phyloP scores from a whole-genome alignment of 2,888 invertebrate genomes.

The Eupithecia centaureata region DNA sequence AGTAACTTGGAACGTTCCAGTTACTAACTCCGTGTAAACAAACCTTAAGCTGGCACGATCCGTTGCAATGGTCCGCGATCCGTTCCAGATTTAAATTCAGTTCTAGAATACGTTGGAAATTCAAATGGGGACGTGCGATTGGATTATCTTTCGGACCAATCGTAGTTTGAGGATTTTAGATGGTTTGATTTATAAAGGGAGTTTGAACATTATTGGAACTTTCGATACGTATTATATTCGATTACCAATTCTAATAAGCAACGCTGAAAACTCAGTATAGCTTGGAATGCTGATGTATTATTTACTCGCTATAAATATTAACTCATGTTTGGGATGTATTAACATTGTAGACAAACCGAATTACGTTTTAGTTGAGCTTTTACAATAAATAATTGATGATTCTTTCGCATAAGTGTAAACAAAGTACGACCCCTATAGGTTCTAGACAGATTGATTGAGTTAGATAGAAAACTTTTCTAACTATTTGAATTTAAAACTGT shows the following conservation, averaged over 20 bases:
- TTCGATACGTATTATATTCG: background rate
- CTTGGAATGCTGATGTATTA: too few relatives aligned
- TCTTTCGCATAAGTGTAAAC: too few relatives aligned
- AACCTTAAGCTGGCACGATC: constrained; percentile 37
- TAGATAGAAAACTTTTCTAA: too few relatives aligned
- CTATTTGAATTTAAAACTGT: too few relatives aligned
- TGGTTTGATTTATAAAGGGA: constrained; percentile 21
- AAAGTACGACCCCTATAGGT: too few relatives aligned
- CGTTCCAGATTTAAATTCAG: constrained; percentile 49
- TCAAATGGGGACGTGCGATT: constrained; percentile 48
- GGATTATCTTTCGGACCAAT: constrained; percentile 46
- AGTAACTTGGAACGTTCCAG: constrained; percentile 23
- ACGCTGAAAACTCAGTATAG: background rate
- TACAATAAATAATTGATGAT: too few relatives aligned
- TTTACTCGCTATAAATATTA: too few relatives aligned
- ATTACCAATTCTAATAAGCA: background rate
- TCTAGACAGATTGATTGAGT: too few relatives aligned
- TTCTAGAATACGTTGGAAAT: constrained; percentile 48
- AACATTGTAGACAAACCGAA: too few relatives aligned
- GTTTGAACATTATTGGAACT: background rate
- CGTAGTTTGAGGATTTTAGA: constrained; percentile 25
- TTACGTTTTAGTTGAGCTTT: too few relatives aligned
- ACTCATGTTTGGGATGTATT: too few relatives aligned
- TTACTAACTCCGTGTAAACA: constrained; percentile 39
- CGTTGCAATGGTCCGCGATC: constrained; percentile 38